phyloP scores from a whole-genome alignment of 2,797 vertebrate genomes.

The Rhincodon typus region DNA sequence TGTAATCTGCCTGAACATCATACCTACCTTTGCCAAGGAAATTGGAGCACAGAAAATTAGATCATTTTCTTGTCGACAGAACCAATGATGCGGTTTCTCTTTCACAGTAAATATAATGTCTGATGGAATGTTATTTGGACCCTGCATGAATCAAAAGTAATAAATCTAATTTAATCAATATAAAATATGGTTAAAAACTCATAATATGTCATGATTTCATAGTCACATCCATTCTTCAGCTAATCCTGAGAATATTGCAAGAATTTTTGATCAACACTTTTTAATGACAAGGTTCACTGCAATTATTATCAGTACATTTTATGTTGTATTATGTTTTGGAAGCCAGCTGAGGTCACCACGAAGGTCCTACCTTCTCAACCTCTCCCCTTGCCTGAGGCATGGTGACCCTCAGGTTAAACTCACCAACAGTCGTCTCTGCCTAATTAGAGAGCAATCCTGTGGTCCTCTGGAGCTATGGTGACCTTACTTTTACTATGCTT shows the following conservation, averaged over 20 bases:
- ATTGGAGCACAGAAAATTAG: slow-evolving; percentile 65
- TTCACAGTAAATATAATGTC: slow-evolving; percentile 83
- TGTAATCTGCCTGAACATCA: not conserved
- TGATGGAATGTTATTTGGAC: slow-evolving; percentile 79
- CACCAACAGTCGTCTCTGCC: too few species aligned
- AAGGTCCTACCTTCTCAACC: too few species aligned
- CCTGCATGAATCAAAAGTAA: slow-evolving; percentile 53
- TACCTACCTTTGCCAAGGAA: slow-evolving; percentile 74
- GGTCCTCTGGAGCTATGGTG: too few species aligned
- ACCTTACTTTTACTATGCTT: too few species aligned
- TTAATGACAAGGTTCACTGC: not conserved
- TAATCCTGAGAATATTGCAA: not conserved
- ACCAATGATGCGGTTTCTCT: slow-evolving; percentile 74
- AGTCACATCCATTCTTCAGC: not conserved
- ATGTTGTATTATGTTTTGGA: not conserved
- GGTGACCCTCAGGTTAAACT: too few species aligned
- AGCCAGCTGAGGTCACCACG: too few species aligned
- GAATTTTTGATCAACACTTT: not conserved
- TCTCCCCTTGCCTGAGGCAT: too few species aligned
- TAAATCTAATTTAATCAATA: not conserved
- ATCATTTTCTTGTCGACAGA: slow-evolving; percentile 62
- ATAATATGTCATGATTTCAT: slow-evolving; percentile 14
- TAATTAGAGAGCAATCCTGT: too few species aligned
- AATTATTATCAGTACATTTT: not conserved
- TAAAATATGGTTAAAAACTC: not conserved